These are phyloP conservation scores for Pachypeltis micranthus DNA, from an alignment of 1,140 invertebrate species.

Conservation along the genomic window DNA sequence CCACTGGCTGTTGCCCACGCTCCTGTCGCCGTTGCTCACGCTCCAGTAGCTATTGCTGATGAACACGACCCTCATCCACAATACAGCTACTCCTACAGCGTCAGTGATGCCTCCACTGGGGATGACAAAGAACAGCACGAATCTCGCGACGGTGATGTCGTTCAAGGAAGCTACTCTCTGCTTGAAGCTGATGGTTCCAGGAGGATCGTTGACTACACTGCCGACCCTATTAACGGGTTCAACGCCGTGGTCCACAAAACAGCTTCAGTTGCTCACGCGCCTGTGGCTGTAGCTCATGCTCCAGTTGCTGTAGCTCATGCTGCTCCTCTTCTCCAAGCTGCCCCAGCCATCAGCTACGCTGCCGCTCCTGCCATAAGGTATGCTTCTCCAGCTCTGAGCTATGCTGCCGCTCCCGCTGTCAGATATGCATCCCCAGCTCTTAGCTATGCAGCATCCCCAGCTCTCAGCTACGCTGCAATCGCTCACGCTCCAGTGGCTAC, in stretches of 20 bases:
- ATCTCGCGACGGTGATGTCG: conserved; percentile 50
- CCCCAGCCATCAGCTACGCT: conserved; percentile 1
- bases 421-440: conserved; percentile 1
- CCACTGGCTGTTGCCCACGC: conserved; percentile 12
- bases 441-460: too few relatives aligned
- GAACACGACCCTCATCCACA: conserved; percentile 20
- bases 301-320: background rate
- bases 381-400: too few relatives aligned
- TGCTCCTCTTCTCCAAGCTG: background rate
- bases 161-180: conserved; percentile 51
- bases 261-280: background rate
- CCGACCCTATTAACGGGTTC: conserved; percentile 27
- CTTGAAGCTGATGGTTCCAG: conserved; percentile 32
- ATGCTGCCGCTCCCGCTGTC: background rate
- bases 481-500: background rate
- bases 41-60: background rate
- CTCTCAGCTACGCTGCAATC: too few relatives aligned
- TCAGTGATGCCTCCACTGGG: background rate
- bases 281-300: background rate
- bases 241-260: conserved; percentile 21
- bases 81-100: background rate
- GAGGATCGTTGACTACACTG: conserved; percentile 28
- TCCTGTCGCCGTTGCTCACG: conserved; percentile 14
- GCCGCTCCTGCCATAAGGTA: too few relatives aligned
- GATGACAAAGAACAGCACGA: conserved; percentile 40